Evolutionary conservation across 2,888 invertebrate species (phyloP).

Genomic region (Acrocyrtus sp.): DNA sequence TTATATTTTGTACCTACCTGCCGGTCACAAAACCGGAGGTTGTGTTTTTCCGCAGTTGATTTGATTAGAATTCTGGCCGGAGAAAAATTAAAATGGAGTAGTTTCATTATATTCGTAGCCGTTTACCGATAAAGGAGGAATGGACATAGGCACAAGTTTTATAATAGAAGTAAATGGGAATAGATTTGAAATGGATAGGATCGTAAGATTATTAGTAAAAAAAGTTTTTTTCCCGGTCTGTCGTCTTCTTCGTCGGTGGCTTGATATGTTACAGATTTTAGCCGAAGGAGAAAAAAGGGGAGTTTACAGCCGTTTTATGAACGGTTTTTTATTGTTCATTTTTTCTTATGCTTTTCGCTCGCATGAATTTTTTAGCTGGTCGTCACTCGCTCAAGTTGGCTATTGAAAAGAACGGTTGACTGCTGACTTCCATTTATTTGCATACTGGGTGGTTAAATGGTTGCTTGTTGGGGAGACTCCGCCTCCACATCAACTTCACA

Average conservation of each 20-base stretch:
- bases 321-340: slow-evolving; percentile 7
- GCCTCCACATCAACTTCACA: slow-evolving; percentile 30
- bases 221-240: too few species aligned
- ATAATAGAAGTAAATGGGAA: slow-evolving; percentile 2
- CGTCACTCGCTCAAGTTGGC: background rate
- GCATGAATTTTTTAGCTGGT: background rate
- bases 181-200: too few species aligned
- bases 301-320: slow-evolving; percentile 23
- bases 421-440: slow-evolving; percentile 25
- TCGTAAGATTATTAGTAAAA: too few species aligned
- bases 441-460: slow-evolving; percentile 41
- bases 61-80: background rate
- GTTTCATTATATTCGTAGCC: background rate
- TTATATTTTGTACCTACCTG: too few species aligned
- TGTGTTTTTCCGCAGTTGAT: too few species aligned
- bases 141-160: background rate
- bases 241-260: slow-evolving; percentile 16
- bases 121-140: background rate
- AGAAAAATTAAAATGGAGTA: background rate
- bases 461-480: slow-evolving; percentile 29
- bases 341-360: background rate
- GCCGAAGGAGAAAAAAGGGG: slow-evolving; percentile 27
- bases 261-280: background rate
- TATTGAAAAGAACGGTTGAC: background rate
- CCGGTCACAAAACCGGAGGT: too few species aligned